phyloP scores from a whole-genome alignment of 2,113 vertebrate species.

The Potamarius usumacintae region DNA sequence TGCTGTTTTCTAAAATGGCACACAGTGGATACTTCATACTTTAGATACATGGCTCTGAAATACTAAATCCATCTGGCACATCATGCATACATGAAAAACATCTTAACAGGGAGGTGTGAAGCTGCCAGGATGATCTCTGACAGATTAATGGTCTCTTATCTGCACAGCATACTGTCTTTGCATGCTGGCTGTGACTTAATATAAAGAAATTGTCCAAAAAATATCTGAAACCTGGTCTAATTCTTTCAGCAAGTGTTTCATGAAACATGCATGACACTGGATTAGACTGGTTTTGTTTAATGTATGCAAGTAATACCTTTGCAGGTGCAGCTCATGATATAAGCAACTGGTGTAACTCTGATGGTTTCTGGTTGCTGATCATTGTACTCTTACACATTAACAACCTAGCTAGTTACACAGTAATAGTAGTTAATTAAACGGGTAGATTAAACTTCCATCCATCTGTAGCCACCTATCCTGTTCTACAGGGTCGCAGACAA shows the following conservation, averaged over 20 bases:
- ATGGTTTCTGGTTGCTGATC: neutral
- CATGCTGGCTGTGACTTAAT: neutral
- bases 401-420: neutral
- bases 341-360: neutral
- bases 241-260: neutral
- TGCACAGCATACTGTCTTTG: neutral
- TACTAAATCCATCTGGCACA: conserved; percentile 53
- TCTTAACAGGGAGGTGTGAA: conserved; percentile 66
- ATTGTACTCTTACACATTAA: neutral
- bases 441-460: neutral
- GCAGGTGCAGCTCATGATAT: neutral
- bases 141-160: conserved; percentile 39
- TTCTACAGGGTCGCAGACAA: too few relatives aligned
- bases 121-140: neutral
- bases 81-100: neutral
- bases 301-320: neutral
- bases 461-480: too few relatives aligned
- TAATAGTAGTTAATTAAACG: neutral
- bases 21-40: neutral
- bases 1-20: neutral
- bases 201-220: neutral
- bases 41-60: conserved; percentile 13
- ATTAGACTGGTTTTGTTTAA: neutral
- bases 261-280: neutral
- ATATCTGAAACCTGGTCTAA: neutral